Base-by-base conservation (phyloP, 2,888 invertebrate genomes). In the Drosophila dives region DNA sequence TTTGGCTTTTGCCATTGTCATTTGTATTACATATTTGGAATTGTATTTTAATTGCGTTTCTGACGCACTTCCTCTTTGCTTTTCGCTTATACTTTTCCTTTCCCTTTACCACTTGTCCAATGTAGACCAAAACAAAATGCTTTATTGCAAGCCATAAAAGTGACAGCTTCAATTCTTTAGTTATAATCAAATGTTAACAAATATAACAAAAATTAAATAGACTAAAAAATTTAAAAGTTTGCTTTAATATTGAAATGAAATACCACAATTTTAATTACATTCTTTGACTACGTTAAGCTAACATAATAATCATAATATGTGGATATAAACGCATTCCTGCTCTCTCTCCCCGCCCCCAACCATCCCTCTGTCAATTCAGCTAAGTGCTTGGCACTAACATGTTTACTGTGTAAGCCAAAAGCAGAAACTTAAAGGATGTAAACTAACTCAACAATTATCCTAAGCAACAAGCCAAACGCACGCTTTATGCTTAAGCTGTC, bases 21-120 rank as follows among this genome's bases (percentile, higher is more conserved):
- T 73, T 67, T 62, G 49, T 64, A 75, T 60, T 69, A 63, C 62
- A 74, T 63, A 64, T 77, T 75, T 62, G 40, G 29, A 56, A 72
- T 72, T 64, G 64, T 62, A 69, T 79, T 80, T 75, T 80, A 81
- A 80, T 81, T 80, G 72, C 64, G 63, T 75, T 78, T 77, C 38
- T 51, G 59, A 66, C 59, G 72, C 75, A 65, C 58, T 76, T 51
- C 36, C 54, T 29, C 29, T 29, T 29, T 29, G 29, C 29, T 36
- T 38, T 26, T 36, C 3, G n/a, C 55, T 29, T n/a, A 15, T 54
- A 36, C 23, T 23, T 15, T 3, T 34, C 34, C 53, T 36, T 34
- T 12, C 20, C 23, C n/a, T 50, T 32, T 50, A 11, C 17, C 26
- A 17, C 26, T 15, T 20, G 10, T 20, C 6, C 20, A 36, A 40